These are phyloP conservation scores for Laticauda colubrina DNA, from an alignment of 2,113 vertebrate genomes.

Conservation along the genomic window DNA sequence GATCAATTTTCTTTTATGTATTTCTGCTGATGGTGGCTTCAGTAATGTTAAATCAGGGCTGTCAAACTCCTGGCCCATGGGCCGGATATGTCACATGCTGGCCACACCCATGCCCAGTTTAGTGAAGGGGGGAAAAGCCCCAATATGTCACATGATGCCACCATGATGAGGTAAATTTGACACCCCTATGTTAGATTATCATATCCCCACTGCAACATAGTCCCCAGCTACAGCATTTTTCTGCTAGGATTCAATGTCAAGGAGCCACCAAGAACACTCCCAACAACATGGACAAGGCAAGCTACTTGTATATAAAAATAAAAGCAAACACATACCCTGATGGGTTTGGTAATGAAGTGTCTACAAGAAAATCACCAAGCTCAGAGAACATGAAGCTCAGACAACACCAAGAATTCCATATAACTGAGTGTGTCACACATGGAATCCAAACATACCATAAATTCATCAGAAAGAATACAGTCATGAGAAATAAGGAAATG, in stretches of 20 bases:
- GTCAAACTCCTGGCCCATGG: too few relatives aligned
- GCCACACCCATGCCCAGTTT: too few relatives aligned
- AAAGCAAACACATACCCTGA: not conserved
- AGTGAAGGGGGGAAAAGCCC: too few relatives aligned
- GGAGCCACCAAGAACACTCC: not conserved
- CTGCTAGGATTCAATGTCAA: not conserved
- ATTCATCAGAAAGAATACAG: not conserved
- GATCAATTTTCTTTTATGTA: not conserved
- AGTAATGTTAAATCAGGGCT: not conserved
- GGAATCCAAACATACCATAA: not conserved
- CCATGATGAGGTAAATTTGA: too few relatives aligned
- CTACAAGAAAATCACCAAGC: not conserved
- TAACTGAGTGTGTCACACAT: not conserved
- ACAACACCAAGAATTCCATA: not conserved
- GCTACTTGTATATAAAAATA: not conserved
- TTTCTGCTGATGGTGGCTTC: not conserved
- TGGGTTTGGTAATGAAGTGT: not conserved
- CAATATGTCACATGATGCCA: too few relatives aligned
- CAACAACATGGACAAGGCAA: not conserved
- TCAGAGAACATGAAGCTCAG: not conserved
- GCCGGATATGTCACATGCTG: too few relatives aligned
- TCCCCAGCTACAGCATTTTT: not conserved
- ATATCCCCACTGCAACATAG: not conserved
- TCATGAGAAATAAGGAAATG: not conserved
- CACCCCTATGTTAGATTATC: too few relatives aligned